Base-by-base conservation (phyloP, 2,888 invertebrate genomes). In the Dicyrtomina minuta region DNA sequence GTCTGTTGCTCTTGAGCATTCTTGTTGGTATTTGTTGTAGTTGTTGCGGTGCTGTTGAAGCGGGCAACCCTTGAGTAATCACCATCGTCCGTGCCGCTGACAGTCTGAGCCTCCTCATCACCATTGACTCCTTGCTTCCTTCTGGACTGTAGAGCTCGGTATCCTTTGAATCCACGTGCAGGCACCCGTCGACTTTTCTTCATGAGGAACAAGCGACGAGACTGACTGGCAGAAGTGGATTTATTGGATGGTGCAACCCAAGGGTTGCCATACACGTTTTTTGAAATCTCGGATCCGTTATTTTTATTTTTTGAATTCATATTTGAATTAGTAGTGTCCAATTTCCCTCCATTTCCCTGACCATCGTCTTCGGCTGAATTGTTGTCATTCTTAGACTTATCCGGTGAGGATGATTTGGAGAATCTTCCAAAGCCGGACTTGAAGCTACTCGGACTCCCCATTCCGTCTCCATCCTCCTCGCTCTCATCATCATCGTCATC, bases 251-350 rank as follows among this genome's bases (percentile, higher is more conserved):
- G 77, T 75, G 72, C 77, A 77, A 81, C 83, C 81, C 83, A 84
- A 84, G 84, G 84, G 84, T 84, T 84, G 84, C 84, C 81, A 81
- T 82, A 79, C 84, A 82, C 84, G 84, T 85, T 85, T 85, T 84
- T 84, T 84, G 84, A 80, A 70, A 73, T 71, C 72, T 72, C 27
- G 58, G 33, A 17, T 15, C 58, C 33, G 20, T 53, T 22, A 53
- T 17, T 46, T 46, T 46, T 22, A 53, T 22, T 20, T 17, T 12
- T 13, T 10, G 17, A n/a, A n/a, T n/a, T n/a, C n/a, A n/a, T n/a
- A n/a, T n/a, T n/a, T n/a, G n/a, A n/a, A n/a, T n/a, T n/a, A n/a
- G n/a, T n/a, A n/a, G 17, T 13, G 17, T 49, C 17, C 4, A 49
- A 22, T 10, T 20, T 17, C 10, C 44, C 49, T 61, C 44, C 41